A percentile compares a stretch with the other conserved stretches of the same genome.
phyloP scores from a whole-genome alignment of 1,140 invertebrate species.

The Chionoecetes opilio region DNA sequence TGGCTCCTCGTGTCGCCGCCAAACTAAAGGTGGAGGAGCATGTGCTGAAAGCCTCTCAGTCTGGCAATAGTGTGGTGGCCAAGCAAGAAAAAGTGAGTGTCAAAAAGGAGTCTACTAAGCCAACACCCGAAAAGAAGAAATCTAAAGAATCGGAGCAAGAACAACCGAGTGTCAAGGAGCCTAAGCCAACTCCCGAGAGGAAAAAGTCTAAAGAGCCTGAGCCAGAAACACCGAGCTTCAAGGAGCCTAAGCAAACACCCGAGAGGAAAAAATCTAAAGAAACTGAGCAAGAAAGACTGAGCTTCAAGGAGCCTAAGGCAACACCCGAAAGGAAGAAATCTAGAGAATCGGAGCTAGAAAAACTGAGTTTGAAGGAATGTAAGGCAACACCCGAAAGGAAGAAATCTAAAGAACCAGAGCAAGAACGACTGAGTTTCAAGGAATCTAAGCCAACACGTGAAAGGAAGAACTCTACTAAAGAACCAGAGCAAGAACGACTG shows the following conservation, averaged over 20 bases:
- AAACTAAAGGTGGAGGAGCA: constrained; percentile 46
- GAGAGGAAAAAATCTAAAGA: not conserved
- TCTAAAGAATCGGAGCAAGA: no score
- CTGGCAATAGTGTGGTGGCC: not conserved
- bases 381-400: not conserved
- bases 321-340: not conserved
- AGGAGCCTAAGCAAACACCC: not conserved
- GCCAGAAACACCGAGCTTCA: not conserved
- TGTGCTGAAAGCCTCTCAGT: not conserved
- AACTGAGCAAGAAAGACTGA: not conserved
- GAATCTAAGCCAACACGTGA: not conserved
- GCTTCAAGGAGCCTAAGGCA: not conserved
- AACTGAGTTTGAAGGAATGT: not conserved
- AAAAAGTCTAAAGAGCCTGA: no score
- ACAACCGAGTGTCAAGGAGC: not conserved
- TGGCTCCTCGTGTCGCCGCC: not conserved
- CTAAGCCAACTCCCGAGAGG: not conserved
- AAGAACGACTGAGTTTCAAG: not conserved
- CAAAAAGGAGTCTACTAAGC: not conserved
- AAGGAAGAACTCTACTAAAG: not conserved
- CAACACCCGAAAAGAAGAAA: not conserved
- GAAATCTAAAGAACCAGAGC: no score
- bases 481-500: not conserved
- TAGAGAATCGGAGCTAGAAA: no score
- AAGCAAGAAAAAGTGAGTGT: not conserved